A percentile compares a stretch with the other conserved stretches of the same genome.
phyloP scores from a whole-genome alignment of 2,797 vertebrate species.

The Oryzias sinensis region DNA sequence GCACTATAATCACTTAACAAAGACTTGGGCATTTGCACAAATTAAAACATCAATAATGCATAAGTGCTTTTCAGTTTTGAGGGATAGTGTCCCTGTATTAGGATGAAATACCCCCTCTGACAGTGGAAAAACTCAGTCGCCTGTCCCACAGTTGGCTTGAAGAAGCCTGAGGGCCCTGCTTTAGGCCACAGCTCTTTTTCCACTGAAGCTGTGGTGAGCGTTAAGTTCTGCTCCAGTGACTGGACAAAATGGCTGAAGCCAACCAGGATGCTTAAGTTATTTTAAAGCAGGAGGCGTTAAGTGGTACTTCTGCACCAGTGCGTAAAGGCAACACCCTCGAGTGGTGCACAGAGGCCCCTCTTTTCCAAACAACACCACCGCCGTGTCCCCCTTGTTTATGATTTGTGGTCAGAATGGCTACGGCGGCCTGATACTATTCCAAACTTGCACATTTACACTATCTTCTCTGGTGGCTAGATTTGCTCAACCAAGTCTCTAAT shows the following conservation, averaged over 20 bases:
- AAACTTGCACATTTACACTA: conserved; percentile 62
- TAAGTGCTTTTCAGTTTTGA: conserved; percentile 84
- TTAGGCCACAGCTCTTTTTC: conserved; percentile 34
- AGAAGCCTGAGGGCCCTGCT: conserved; percentile 38
- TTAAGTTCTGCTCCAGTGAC: conserved; percentile 55
- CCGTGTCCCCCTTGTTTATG: conserved; percentile 70
- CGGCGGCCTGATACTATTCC: conserved; percentile 65
- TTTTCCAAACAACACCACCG: conserved; percentile 76
- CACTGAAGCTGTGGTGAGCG: conserved; percentile 43
- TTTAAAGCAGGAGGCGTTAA: conserved; percentile 67
- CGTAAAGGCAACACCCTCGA: conserved; percentile 79
- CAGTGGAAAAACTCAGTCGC: conserved; percentile 55
- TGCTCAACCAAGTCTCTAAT: conserved; percentile 67
- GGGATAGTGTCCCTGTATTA: conserved; percentile 75
- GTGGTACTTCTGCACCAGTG: conserved; percentile 69
- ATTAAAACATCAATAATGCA: conserved; percentile 89
- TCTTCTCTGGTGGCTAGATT: conserved; percentile 69
- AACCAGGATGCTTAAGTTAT: conserved; percentile 61
- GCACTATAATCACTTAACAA: conserved; percentile 87
- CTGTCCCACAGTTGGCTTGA: conserved; percentile 49
- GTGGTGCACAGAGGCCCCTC: conserved; percentile 68
- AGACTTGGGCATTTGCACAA: conserved; percentile 86
- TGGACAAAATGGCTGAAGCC: conserved; percentile 61
- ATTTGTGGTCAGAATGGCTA: conserved; percentile 71
- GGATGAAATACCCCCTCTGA: conserved; percentile 65